Conservation (phyloP, 1,140 invertebrate species). For the Hycleus cichorii region DNA sequence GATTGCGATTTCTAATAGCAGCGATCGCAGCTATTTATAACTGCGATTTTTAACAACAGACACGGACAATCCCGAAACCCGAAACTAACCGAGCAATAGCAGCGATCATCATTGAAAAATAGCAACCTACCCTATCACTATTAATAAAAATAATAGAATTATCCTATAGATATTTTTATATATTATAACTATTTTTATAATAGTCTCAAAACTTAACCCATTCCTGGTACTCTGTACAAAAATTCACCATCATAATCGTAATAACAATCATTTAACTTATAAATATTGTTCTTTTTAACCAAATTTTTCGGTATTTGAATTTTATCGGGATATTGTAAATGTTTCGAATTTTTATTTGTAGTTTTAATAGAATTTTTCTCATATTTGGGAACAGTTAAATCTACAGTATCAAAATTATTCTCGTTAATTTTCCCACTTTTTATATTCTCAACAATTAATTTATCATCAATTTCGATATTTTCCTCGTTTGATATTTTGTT, state of each 20-base stretch:
- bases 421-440: not conserved
- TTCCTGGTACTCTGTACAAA: constrained; percentile 64
- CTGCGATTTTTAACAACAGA: too few species aligned
- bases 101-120: not conserved
- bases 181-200: too few species aligned
- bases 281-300: constrained; percentile 53
- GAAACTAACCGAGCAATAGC: too few species aligned
- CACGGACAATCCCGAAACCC: too few species aligned
- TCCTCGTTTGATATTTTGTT: constrained; percentile 24
- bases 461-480: constrained; percentile 14
- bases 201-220: constrained; percentile 33
- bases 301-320: constrained; percentile 59
- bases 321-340: constrained; percentile 46
- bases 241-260: constrained; percentile 70
- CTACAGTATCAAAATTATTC: not conserved
- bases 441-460: constrained; percentile 10
- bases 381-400: constrained; percentile 3
- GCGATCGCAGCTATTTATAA: too few species aligned
- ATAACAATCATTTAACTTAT: constrained; percentile 65
- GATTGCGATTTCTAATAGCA: too few species aligned
- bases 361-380: constrained; percentile 8
- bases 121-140: not conserved
- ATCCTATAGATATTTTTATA: too few species aligned
- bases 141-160: too few species aligned
- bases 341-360: constrained; percentile 22